These are phyloP conservation scores for Sorex fumeus DNA, from an alignment of 2,113 vertebrate species.

Conservation along the genomic window DNA sequence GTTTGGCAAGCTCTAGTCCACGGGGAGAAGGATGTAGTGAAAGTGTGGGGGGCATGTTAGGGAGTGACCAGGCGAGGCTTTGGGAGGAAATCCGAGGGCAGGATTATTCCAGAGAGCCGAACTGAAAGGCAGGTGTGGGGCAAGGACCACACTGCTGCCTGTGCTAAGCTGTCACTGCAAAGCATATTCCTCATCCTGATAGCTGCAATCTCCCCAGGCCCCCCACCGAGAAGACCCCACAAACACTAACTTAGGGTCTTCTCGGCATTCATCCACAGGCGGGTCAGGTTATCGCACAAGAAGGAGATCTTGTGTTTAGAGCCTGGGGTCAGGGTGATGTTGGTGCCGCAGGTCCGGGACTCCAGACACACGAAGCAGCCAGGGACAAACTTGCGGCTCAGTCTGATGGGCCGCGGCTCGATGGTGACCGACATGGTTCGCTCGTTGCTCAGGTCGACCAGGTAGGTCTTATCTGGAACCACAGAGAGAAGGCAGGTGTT, in stretches of 20 bases:
- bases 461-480: conserved; percentile 85
- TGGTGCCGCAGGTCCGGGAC: conserved; percentile 86
- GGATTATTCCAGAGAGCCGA: not conserved
- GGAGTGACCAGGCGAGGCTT: accelerated
- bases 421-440: conserved; percentile 88
- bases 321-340: conserved; percentile 88
- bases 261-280: conserved; percentile 89
- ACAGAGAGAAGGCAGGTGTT: not conserved
- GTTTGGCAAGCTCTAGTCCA: not conserved
- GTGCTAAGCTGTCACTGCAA: not conserved
- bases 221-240: not conserved
- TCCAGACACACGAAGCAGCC: conserved; percentile 92
- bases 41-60: too few species aligned
- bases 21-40: not conserved
- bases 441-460: conserved; percentile 90
- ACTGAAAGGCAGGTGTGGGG: too few species aligned
- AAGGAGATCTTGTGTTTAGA: conserved; percentile 90
- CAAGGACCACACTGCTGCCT: not conserved
- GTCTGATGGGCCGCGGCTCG: conserved; percentile 78
- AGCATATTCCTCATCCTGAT: not conserved
- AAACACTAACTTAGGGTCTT: conserved; percentile 90
- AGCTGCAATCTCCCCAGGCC: not conserved
- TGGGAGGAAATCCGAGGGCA: not conserved
- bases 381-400: conserved; percentile 60
- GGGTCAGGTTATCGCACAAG: conserved; percentile 91